These are phyloP conservation scores for Acholoe squamosa DNA, from an alignment of 2,888 invertebrate species.

Conservation along the genomic window DNA sequence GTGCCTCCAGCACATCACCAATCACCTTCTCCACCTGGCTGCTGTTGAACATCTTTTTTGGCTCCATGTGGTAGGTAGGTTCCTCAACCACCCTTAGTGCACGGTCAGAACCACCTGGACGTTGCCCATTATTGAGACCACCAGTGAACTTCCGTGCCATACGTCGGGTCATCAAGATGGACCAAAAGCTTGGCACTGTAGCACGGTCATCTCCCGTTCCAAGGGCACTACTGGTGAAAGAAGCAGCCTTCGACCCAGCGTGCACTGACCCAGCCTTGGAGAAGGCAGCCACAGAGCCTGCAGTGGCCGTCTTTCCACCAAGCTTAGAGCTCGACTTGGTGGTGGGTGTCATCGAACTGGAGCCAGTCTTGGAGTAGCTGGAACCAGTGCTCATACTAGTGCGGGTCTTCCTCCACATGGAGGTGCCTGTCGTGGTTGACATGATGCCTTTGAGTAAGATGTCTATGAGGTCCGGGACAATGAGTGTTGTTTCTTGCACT, in stretches of 20 bases:
- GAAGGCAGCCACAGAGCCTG: not conserved
- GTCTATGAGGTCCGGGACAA: no score
- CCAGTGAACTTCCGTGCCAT: constrained; percentile 39
- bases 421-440: not conserved
- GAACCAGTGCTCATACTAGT: not conserved
- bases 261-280: constrained; percentile 26
- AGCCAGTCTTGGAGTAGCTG: constrained; percentile 22
- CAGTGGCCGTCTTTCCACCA: not conserved
- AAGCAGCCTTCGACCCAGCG: not conserved
- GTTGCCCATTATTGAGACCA: constrained; percentile 17
- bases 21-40: constrained; percentile 46
- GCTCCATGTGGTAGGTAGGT: constrained; percentile 49
- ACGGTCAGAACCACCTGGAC: not conserved
- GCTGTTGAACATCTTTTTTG: constrained; percentile 24
- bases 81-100: not conserved
- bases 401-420: constrained; percentile 36
- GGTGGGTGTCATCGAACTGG: not conserved
- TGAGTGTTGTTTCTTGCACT: no score
- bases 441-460: not conserved
- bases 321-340: not conserved
- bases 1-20: constrained; percentile 48
- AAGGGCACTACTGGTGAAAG: constrained; percentile 1
- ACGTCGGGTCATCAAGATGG: constrained; percentile 49
- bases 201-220: constrained; percentile 28
- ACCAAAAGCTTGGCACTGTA: constrained; percentile 28